Conservation (phyloP, 1,140 invertebrate genomes). For the Trichoplusia ni region DNA sequence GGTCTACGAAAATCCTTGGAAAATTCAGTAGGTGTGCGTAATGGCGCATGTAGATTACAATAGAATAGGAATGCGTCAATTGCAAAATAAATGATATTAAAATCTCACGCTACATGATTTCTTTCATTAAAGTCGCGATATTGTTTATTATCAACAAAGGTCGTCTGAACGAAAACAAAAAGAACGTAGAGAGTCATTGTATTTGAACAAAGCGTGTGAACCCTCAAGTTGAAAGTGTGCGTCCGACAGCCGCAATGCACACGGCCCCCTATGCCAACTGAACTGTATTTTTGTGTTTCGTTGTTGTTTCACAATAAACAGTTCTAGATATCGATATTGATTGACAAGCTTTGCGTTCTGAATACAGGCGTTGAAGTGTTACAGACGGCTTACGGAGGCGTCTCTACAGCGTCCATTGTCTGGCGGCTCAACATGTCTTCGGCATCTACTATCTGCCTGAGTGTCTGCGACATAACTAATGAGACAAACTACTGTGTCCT, state of each 20-base stretch:
- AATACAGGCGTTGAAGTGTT: conserved; percentile 34
- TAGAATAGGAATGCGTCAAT: conserved; percentile 52
- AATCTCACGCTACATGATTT: conserved; percentile 77
- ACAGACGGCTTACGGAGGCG: conserved; percentile 38
- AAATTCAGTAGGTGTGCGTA: background rate
- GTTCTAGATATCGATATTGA: conserved; percentile 33
- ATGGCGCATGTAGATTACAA: conserved; percentile 29
- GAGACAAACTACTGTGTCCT: background rate
- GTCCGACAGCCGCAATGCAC: conserved; percentile 55
- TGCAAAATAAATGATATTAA: conserved; percentile 72
- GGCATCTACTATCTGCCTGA: background rate
- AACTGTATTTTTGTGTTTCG: conserved; percentile 31
- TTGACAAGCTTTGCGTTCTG: conserved; percentile 33
- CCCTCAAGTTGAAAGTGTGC: conserved; percentile 70
- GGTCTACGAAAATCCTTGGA: conserved; percentile 29
- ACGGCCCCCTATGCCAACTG: conserved; percentile 11
- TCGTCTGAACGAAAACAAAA: conserved; percentile 79
- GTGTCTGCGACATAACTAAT: background rate
- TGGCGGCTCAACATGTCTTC: conserved; percentile 24
- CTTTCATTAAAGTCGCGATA: conserved; percentile 74
- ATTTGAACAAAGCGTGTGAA: conserved; percentile 76
- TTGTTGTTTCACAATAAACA: conserved; percentile 39
- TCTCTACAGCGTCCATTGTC: conserved; percentile 31
- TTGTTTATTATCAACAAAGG: conserved; percentile 80
- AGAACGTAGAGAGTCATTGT: conserved; percentile 77